These are phyloP conservation scores for Etheostoma cragini DNA, from an alignment of 2,113 vertebrate species.

Conservation along the genomic window DNA sequence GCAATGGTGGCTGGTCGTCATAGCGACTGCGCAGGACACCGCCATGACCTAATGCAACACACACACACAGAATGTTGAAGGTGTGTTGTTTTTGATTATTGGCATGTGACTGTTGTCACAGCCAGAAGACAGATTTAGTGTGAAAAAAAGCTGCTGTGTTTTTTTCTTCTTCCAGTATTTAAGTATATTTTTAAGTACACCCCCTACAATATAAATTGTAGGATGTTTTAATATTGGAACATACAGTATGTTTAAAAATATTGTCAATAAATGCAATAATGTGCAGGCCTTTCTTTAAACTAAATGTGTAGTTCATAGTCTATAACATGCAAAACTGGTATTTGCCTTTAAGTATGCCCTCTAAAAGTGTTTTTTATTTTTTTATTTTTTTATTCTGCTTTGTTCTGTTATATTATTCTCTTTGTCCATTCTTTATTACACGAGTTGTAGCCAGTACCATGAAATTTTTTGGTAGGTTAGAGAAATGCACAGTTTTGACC, in stretches of 20 bases:
- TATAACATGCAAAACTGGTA: not conserved
- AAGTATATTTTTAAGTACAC: too few relatives aligned
- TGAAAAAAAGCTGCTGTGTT: too few relatives aligned
- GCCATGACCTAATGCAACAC: too few relatives aligned
- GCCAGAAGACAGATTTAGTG: too few relatives aligned
- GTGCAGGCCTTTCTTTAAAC: not conserved
- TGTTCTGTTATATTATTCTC: not conserved
- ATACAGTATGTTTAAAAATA: not conserved
- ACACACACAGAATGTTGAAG: too few relatives aligned
- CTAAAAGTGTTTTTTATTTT: not conserved
- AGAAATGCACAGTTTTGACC: constrained; percentile 26
- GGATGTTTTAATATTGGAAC: not conserved
- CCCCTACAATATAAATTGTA: not conserved
- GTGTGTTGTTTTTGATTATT: too few relatives aligned
- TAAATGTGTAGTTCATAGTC: not conserved
- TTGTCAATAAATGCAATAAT: not conserved
- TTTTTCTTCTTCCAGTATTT: too few relatives aligned
- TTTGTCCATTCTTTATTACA: constrained; percentile 1
- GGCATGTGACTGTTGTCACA: too few relatives aligned
- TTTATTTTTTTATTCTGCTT: not conserved
- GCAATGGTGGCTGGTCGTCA: too few relatives aligned
- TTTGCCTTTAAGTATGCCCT: not conserved
- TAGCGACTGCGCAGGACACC: too few relatives aligned
- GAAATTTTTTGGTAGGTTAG: constrained; percentile 2
- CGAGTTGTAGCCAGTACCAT: not conserved